Evolutionary conservation across 2,797 vertebrate species (phyloP).

Genomic region (Okamejei kenojei): DNA sequence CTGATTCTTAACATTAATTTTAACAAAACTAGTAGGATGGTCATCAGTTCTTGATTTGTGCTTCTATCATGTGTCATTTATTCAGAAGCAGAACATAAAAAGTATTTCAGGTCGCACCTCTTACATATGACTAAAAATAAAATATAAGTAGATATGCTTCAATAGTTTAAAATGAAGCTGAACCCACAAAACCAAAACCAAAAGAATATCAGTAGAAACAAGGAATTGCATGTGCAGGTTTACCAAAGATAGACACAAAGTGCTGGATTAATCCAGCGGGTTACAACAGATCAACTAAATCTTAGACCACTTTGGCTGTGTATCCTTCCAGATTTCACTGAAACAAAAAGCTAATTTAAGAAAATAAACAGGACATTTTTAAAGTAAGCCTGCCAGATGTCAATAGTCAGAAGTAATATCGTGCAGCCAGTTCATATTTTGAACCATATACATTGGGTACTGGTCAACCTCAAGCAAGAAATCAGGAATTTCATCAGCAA

Average conservation of each 20-base stretch:
- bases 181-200: neutral
- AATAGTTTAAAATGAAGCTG: neutral
- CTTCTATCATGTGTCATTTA: neutral
- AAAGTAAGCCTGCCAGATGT: neutral
- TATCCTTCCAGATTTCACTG: neutral
- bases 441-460: neutral
- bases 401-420: conserved; percentile 9
- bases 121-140: neutral
- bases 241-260: too few relatives aligned
- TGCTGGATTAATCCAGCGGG: too few relatives aligned
- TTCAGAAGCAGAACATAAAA: neutral
- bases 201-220: neutral
- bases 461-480: conserved; percentile 25
- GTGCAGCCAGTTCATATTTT: neutral
- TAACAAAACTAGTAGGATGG: neutral
- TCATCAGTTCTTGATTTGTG: neutral
- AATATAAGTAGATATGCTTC: neutral
- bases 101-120: too few relatives aligned
- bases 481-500: neutral
- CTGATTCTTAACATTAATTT: neutral
- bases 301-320: neutral
- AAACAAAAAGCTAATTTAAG: neutral
- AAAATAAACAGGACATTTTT: neutral
- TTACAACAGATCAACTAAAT: neutral
- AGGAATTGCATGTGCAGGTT: too few relatives aligned